Evolutionary conservation across 2,797 vertebrate genomes (phyloP), one percentile per base, ranked within the genome.

Genomic region (Strix occidentalis): DNA sequence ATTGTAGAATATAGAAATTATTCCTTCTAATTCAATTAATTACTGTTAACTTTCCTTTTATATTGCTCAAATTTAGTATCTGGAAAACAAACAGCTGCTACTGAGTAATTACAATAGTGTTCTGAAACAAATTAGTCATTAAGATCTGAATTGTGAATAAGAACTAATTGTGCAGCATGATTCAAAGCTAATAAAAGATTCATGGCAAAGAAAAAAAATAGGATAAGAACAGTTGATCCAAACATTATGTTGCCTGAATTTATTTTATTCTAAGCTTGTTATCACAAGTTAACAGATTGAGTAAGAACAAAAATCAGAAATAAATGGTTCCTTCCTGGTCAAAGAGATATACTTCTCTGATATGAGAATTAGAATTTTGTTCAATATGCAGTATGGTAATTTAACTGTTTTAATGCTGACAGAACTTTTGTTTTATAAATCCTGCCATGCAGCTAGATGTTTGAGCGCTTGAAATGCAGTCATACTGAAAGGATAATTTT

Each of bases 51-150:
- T 70, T 83, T 69, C 60, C 37, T 80, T 85, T 89, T 89, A 63
- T 63, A 83, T 74, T 87, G 79, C 37, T 81, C 28, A 31, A 1
- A 57, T 95, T 94, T 69, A 94, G 78, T 74, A 89, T 78, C 69
- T 84, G 79, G 65, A 90, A 97, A 81, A 39, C 93, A 93, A 90
- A 66, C 76, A 94, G 90, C 84, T 87, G 93, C 74, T 87, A 64
- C 70, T 93, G 80, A 92, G 70, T 92, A 96, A 94, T 95, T 95
- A 91, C 80, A 84, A 64, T 1, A 72, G 50, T 61, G 90, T 93
- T 96, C 96, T 92, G 78, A 90, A 95, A 95, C 90, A 93, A 93
- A 94, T 94, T 93, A 95, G 91, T 96, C 95, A 95, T 95, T 95
- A 95, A 61, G 81, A 84, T 75, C 86, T 50, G 75, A 93, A 80